Base-by-base conservation (phyloP, 2,113 vertebrate species). In the Syngnathus scovelli region DNA sequence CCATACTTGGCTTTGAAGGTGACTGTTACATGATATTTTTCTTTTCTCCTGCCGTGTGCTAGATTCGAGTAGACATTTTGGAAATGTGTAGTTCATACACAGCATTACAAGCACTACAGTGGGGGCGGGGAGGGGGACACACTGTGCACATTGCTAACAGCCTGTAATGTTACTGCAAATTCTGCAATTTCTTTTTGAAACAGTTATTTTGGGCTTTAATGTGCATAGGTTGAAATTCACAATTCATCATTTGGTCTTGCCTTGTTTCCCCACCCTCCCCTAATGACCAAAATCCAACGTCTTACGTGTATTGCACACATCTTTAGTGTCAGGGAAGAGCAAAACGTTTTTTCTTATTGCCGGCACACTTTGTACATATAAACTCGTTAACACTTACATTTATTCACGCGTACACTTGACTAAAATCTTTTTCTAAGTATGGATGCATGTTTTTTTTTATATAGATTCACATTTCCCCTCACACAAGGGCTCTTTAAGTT, bases 281-380 rank as follows among this genome's bases (percentile, higher is more conserved):
- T 11, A 59, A 72, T 82, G 86, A 91, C 85, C 87, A 89, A 91
- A 89, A 84, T 89, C 83, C 82, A 86, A 86, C 87, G 88, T 91
- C 78, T 88, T 88, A 86, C 81, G 85, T 89, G 85, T 85, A 76
- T 63, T 69, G 76, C 78, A 85, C 83, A 88, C 84, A 83, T 82
- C 75, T 81, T 78, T 55, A 44, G 83, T 85, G 90, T 90, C 88
- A 86, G 86, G 86, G 86, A 89, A 55, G 58, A 79, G 83, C 76
- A 64, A 81, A 77, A 33, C 27, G 0, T 61, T 23, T 80, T 36
- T 87, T 88, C 75, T 83, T 81, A 87, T 80, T 82, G 82, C 83
- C 75, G 85, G 79, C 85, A 87, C 85, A 84, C 82, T 78, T 82
- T 87, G 82, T 85, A 86, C 38, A 86, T 81, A 77, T 41, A 76